Evolutionary conservation across 2,113 vertebrate genomes (phyloP).

Genomic region (Chinchilla lanigera): DNA sequence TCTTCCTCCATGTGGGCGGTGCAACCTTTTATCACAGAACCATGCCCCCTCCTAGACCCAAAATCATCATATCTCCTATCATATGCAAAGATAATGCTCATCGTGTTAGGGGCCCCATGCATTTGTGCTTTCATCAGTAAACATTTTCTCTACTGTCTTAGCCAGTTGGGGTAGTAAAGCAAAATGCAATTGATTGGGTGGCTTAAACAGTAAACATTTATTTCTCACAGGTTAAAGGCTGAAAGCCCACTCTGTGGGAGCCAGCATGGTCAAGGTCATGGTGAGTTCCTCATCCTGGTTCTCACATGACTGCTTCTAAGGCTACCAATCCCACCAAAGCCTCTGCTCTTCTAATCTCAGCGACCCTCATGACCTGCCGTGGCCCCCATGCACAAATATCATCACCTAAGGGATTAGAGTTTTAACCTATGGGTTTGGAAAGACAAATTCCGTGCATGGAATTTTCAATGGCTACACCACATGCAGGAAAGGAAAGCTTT

Average conservation of each 20-base stretch:
- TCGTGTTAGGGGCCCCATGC: background rate
- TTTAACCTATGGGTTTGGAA: background rate
- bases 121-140: background rate
- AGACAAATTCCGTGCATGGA: background rate
- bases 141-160: background rate
- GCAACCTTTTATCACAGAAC: background rate
- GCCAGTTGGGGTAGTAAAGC: background rate
- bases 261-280: background rate
- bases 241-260: background rate
- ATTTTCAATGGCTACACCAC: background rate
- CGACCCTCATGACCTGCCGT: background rate
- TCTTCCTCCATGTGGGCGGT: fast-evolving
- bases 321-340: background rate
- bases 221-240: background rate
- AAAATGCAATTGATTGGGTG: background rate
- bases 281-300: background rate
- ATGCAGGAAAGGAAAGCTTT: background rate
- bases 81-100: background rate
- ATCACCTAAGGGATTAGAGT: background rate
- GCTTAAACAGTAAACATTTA: background rate
- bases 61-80: background rate
- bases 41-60: background rate
- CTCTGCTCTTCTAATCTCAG: background rate
- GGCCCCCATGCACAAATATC: background rate
- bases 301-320: background rate